Evolutionary conservation across 2,888 invertebrate genomes (phyloP), one percentile per base, ranked within the genome.

Genomic region (Lathronympha strigana): DNA sequence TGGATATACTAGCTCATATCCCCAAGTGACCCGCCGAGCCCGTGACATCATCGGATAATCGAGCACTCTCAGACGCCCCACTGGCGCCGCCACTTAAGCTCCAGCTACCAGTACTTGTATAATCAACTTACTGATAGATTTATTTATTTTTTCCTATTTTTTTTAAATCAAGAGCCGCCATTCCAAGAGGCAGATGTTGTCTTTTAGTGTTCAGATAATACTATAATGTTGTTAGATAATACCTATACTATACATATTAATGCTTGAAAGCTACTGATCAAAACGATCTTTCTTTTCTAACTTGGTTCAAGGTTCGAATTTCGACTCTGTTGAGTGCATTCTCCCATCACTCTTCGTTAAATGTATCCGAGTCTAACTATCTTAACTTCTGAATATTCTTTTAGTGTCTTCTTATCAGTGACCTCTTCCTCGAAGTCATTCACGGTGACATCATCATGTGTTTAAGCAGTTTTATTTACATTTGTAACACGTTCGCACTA

Each of bases 31-130:
- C 66, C 66, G 72, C 64, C 63, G 60, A 67, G 57, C 67, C 68
- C 71, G 73, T 81, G 79, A 81, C 80, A 80, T 81, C 81, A 80
- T 75, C 73, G 70, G 62, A 53, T 51, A 69, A 70, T 70, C 72
- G 63, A 71, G 54, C 60, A 36, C 63, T 67, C 73, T 72, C 55
- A 67, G 71, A 74, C 78, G 77, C 73, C 68, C 47, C 57, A 45
- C 72, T 68, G 77, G 78, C 78, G 81, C n/a, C n/a, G n/a, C 69
- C 70, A 73, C 71, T 75, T 78, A 69, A 70, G 68, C 72, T 72
- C 49, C 54, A 28, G 62, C 54, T 47, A 49, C 38, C n/a, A 25
- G 28, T 38, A 38, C 36, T 47, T 55, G n/a, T 33, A 33, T 40
- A 63, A 51, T 50, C 33, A 58, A 63, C 58, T 45, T 63, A n/a